These are phyloP conservation scores for Caradrina clavipalpis DNA, from an alignment of 2,888 invertebrate genomes.

Conservation along the genomic window DNA sequence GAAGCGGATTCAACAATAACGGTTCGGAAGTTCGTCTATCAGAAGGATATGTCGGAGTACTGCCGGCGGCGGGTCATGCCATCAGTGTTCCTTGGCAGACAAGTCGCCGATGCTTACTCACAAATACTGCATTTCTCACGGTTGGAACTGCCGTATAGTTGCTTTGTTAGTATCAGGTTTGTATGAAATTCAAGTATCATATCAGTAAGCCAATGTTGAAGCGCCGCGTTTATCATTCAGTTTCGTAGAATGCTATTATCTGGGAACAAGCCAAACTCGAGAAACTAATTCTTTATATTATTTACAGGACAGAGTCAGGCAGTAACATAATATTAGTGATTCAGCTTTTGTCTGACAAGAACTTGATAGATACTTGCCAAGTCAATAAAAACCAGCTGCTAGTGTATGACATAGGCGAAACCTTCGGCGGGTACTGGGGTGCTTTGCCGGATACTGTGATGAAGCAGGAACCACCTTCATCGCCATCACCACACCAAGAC, in stretches of 20 bases:
- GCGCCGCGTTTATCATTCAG: background rate
- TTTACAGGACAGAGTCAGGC: slow-evolving; percentile 80
- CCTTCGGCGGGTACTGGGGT: slow-evolving; percentile 87
- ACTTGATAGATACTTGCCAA: slow-evolving; percentile 69
- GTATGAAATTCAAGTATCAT: slow-evolving; percentile 15
- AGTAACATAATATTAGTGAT: slow-evolving; percentile 83
- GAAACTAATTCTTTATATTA: background rate
- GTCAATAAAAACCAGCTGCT: slow-evolving; percentile 73
- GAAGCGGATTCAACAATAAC: slow-evolving; percentile 36
- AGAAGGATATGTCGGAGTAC: slow-evolving; percentile 83
- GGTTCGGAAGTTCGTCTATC: slow-evolving; percentile 72
- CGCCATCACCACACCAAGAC: slow-evolving; percentile 18
- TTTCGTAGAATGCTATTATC: background rate
- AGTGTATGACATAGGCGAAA: slow-evolving; percentile 83
- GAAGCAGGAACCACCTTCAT: slow-evolving; percentile 31
- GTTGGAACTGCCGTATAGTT: slow-evolving; percentile 82
- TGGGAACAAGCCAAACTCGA: background rate
- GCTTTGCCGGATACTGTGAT: slow-evolving; percentile 74
- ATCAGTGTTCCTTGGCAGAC: slow-evolving; percentile 82
- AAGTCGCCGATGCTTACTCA: slow-evolving; percentile 78
- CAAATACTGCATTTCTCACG: slow-evolving; percentile 81
- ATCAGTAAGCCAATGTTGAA: background rate
- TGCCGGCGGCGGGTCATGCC: slow-evolving; percentile 82
- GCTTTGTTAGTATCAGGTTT: slow-evolving; percentile 83
- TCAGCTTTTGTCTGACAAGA: slow-evolving; percentile 67